A percentile compares a stretch with the other conserved stretches of the same genome.
These are phyloP conservation scores for Coptodon rendalli DNA, from an alignment of 2,113 vertebrate genomes.

Conservation along the genomic window DNA sequence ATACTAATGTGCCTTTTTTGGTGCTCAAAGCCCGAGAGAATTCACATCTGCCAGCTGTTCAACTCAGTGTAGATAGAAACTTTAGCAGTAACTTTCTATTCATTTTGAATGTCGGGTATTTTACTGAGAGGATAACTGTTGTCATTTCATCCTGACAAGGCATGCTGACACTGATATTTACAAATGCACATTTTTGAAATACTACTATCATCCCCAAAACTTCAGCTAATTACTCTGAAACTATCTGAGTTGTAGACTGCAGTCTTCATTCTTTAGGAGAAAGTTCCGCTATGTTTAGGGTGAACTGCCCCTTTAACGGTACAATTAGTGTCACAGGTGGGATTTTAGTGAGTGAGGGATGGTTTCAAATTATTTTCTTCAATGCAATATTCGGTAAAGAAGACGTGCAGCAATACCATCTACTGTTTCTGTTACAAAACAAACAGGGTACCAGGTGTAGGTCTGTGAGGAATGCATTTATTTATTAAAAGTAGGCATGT, in stretches of 20 bases:
- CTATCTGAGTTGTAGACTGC: background rate
- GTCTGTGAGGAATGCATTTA: constrained; percentile 25
- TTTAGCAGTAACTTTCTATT: background rate
- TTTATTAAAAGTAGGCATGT: constrained; percentile 25
- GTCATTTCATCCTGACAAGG: background rate
- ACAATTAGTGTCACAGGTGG: background rate
- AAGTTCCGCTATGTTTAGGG: background rate
- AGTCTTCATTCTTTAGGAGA: background rate
- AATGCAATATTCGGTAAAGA: background rate
- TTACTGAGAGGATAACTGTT: background rate
- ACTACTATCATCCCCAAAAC: background rate
- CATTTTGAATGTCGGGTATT: background rate
- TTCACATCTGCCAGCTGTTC: background rate
- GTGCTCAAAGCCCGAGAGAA: background rate
- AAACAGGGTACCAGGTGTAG: background rate
- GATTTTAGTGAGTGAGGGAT: background rate
- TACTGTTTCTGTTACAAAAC: constrained; percentile 14
- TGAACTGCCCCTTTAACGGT: background rate
- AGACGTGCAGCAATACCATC: background rate
- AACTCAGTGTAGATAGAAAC: background rate
- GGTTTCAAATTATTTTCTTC: background rate
- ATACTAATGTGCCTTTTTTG: background rate
- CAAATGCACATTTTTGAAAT: background rate
- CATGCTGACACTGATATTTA: background rate
- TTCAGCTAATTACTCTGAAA: background rate